Conservation (phyloP, 2,797 vertebrate species). For the Halcyon leucocephala region DNA sequence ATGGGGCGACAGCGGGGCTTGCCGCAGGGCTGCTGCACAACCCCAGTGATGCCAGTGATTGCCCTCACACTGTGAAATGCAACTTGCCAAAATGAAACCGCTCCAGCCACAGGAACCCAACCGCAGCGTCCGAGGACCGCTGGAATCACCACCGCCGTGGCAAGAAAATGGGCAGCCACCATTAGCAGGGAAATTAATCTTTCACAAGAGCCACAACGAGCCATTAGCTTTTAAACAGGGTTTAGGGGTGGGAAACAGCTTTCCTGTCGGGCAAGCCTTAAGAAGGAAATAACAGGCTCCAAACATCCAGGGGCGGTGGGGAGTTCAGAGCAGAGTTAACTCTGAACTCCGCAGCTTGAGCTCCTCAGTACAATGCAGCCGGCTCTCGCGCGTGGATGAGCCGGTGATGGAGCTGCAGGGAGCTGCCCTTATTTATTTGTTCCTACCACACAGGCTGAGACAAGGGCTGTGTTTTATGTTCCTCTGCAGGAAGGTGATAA, state of each 20-base stretch:
- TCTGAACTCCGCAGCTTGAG: slow-evolving; percentile 17
- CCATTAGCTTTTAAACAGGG: neutral
- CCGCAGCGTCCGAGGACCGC: accelerated
- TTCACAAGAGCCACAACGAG: neutral
- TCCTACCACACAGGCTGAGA: neutral
- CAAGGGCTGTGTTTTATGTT: slow-evolving; percentile 14
- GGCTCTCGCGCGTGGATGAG: neutral
- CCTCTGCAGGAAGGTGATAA: slow-evolving; percentile 56
- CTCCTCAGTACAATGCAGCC: neutral
- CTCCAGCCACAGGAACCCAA: accelerated
- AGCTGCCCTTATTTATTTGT: slow-evolving; percentile 53
- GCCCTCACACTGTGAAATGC: neutral
- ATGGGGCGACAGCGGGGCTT: accelerated
- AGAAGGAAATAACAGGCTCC: slow-evolving; percentile 19
- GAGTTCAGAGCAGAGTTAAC: neutral
- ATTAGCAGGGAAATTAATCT: neutral
- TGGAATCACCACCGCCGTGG: accelerated
- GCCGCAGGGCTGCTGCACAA: neutral
- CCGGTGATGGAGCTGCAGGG: slow-evolving; percentile 4
- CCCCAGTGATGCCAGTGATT: accelerated
- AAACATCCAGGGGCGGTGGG: neutral
- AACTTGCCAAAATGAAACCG: neutral
- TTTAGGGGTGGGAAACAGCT: neutral
- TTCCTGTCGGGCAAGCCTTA: slow-evolving; percentile 2
- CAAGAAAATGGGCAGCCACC: neutral